A percentile compares a stretch with the other conserved stretches of the same genome.
Conservation (phyloP, 2,113 vertebrate species). For the Prochilodus magdalenae region DNA sequence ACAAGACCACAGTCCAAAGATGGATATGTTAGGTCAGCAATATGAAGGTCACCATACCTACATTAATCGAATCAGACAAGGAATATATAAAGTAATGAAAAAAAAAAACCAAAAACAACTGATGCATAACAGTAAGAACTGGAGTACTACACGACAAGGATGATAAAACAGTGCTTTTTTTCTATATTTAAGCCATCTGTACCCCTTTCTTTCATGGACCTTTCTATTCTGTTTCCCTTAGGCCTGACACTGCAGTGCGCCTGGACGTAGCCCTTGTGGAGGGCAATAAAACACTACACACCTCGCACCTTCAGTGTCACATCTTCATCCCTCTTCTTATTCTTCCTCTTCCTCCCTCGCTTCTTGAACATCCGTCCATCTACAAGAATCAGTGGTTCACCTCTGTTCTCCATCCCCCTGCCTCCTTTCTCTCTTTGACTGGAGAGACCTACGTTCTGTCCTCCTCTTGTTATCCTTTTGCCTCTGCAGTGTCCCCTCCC, state of each 20-base stretch:
- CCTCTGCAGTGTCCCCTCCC: constrained; percentile 63
- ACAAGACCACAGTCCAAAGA: neutral
- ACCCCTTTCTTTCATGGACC: neutral
- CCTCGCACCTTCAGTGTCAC: constrained; percentile 68
- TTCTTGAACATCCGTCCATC: constrained; percentile 44
- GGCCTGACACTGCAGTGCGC: constrained; percentile 47
- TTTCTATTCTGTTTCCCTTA: constrained; percentile 14
- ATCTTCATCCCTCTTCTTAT: constrained; percentile 51
- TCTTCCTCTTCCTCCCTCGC: constrained; percentile 55
- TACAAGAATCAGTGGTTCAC: constrained; percentile 23
- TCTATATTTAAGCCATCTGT: neutral
- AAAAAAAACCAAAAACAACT: neutral
- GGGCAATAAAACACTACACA: constrained; percentile 62
- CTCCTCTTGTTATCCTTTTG: constrained; percentile 44
- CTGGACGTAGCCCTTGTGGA: constrained; percentile 43
- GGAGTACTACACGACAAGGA: neutral
- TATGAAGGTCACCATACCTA: neutral
- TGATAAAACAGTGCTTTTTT: constrained; percentile 1
- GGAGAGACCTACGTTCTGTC: constrained; percentile 17
- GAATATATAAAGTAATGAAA: neutral
- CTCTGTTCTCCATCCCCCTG: constrained; percentile 47
- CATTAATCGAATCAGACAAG: neutral
- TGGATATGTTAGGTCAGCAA: neutral
- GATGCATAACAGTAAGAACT: neutral
- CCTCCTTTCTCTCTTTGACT: constrained; percentile 14